Conservation (phyloP, 2,797 vertebrate genomes). For the Tolypeutes matacus region DNA sequence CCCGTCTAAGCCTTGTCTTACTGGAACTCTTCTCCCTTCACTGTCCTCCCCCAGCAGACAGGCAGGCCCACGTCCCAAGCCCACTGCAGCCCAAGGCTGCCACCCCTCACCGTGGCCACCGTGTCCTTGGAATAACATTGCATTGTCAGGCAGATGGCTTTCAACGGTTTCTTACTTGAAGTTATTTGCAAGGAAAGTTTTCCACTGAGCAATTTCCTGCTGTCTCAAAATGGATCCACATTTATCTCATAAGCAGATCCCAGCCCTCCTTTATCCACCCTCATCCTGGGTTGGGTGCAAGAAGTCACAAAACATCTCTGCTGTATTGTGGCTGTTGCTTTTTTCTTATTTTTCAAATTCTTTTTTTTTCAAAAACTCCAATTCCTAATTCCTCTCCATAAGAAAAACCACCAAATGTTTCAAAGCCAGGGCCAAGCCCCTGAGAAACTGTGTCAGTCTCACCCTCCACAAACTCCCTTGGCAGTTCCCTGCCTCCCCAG, state of each 20-base stretch:
- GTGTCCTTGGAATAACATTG: neutral
- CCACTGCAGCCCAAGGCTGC: neutral
- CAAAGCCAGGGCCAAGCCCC: neutral
- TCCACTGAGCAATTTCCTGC: neutral
- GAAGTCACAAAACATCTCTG: neutral
- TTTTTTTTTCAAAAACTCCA: neutral
- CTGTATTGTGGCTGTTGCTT: no score
- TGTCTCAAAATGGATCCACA: no score
- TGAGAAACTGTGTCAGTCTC: neutral
- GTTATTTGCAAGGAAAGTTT: neutral
- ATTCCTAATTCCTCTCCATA: neutral
- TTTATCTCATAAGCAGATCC: neutral
- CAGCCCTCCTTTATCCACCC: accelerated
- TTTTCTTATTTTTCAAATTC: neutral
- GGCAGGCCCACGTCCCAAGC: neutral
- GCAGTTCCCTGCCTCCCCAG: no score
- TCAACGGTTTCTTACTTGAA: neutral
- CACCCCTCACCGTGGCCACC: neutral
- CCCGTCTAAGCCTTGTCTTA: neutral
- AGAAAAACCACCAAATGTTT: neutral
- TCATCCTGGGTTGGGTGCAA: no score
- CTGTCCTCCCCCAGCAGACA: neutral
- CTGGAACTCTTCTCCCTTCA: neutral
- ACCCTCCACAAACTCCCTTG: no score
- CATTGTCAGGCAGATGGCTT: neutral